phyloP scores from a whole-genome alignment of 2,888 invertebrate genomes.

The Deilephila elpenor region DNA sequence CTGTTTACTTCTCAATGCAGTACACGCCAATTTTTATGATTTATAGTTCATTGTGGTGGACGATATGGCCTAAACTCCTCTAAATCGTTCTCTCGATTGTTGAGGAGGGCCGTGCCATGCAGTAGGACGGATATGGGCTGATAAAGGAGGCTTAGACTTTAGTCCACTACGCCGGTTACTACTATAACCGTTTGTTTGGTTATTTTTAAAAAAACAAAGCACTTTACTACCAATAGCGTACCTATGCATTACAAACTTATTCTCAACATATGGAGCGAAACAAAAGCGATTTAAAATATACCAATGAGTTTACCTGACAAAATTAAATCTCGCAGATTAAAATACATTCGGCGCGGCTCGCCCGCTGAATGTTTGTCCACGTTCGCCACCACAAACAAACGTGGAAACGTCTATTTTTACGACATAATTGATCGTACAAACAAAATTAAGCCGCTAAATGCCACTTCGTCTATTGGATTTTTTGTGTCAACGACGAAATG shows the following conservation, averaged over 20 bases:
- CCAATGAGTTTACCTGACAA: background rate
- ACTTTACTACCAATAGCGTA: no score
- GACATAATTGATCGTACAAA: conserved; percentile 4
- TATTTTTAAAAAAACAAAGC: no score
- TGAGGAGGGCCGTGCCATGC: no score
- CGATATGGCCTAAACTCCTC: no score
- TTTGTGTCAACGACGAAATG: background rate
- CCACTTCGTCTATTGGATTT: background rate
- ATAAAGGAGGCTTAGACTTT: no score
- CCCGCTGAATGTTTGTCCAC: conserved; percentile 18
- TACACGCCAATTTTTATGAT: no score
- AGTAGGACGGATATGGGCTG: no score
- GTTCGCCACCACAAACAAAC: background rate
- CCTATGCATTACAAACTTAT: background rate
- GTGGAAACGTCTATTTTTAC: conserved; percentile 15
- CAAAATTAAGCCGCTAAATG: background rate
- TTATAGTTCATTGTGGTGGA: no score
- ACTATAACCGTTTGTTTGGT: no score
- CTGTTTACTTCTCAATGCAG: no score
- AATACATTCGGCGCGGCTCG: background rate
- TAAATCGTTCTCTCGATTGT: no score
- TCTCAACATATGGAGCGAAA: background rate
- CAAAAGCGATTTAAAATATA: background rate
- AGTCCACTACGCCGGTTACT: no score
- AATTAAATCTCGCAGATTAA: background rate